Percentiles rank a stretch among this genome's conserved stretches.
Evolutionary conservation across 92 coral and sea anemone species (phyloP).

Genomic region (Zoanthus sociatus): DNA sequence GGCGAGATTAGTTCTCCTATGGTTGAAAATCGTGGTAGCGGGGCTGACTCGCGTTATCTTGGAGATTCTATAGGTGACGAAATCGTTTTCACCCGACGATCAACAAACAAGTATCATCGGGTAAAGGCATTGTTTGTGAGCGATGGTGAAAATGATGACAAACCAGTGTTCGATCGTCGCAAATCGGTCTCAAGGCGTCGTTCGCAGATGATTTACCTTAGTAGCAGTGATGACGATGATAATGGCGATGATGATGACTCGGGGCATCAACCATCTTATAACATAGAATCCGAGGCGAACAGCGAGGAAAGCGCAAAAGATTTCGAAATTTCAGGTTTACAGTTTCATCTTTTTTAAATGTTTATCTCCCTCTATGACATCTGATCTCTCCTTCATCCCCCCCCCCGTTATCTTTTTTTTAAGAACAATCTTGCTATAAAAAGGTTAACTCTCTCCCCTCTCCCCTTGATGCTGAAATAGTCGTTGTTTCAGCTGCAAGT

Average conservation of each 20-base stretch:
- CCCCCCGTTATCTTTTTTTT: too few species aligned
- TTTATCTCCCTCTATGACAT: too few species aligned
- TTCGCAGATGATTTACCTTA: slow-evolving; percentile 23
- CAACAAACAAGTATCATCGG: slow-evolving; percentile 2
- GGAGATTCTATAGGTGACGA: slow-evolving; percentile 22
- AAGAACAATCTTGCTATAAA: too few species aligned
- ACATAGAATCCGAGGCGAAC: not conserved
- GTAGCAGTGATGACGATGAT: slow-evolving; percentile 30
- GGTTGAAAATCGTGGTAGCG: not conserved
- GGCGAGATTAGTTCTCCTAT: not conserved
- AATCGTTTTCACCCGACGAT: not conserved
- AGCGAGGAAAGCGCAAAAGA: not conserved
- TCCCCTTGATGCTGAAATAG: too few species aligned
- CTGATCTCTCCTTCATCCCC: too few species aligned
- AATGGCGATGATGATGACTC: not conserved
- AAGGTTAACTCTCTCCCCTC: too few species aligned
- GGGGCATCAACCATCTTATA: not conserved
- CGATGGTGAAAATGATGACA: slow-evolving; percentile 10
- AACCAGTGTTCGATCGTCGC: not conserved
- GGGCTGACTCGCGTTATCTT: not conserved
- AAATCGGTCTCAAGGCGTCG: slow-evolving; percentile 20
- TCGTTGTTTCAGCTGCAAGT: too few species aligned
- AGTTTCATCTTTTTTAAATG: not conserved
- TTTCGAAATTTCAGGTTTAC: not conserved
- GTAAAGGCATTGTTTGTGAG: not conserved